A percentile compares a stretch with the other conserved stretches of the same genome.
Evolutionary conservation across 2,888 invertebrate species (phyloP).

Genomic region (Hydriomena furcata): DNA sequence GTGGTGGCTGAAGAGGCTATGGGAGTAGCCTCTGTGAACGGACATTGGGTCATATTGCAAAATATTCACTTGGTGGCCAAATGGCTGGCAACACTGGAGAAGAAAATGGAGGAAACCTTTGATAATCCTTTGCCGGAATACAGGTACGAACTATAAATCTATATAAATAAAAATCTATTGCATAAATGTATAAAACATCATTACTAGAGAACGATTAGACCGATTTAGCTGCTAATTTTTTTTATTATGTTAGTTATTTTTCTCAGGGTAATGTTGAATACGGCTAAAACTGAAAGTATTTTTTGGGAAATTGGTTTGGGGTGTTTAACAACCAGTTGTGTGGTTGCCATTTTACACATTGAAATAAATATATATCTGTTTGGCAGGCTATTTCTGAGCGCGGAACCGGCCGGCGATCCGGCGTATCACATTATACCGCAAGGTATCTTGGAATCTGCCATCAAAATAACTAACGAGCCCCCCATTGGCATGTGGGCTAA

Average conservation of each 20-base stretch:
- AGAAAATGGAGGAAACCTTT: constrained; percentile 93
- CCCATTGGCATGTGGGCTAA: constrained; percentile 98
- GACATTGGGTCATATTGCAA: constrained; percentile 97
- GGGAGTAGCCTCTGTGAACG: constrained; percentile 88
- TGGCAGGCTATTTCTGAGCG: constrained; percentile 90
- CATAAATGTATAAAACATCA: no score
- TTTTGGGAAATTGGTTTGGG: no score
- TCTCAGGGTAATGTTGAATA: no score
- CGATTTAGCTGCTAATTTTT: no score
- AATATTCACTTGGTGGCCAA: constrained; percentile 96
- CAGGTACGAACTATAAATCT: constrained; percentile 63
- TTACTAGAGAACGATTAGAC: no score
- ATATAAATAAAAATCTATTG: no score
- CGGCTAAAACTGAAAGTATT: no score
- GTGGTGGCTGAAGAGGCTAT: constrained; percentile 95
- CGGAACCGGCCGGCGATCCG: constrained; percentile 91
- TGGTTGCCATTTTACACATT: no score
- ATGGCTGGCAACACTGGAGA: constrained; percentile 95
- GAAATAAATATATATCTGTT: no score
- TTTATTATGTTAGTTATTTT: no score
- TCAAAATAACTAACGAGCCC: constrained; percentile 98
- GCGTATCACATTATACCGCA: constrained; percentile 87
- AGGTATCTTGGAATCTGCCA: constrained; percentile 95
- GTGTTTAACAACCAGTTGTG: no score
- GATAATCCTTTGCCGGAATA: constrained; percentile 86